Conservation (phyloP, 64 coral and sea anemone genomes). For the Hydrozoanthus tunicans region DNA sequence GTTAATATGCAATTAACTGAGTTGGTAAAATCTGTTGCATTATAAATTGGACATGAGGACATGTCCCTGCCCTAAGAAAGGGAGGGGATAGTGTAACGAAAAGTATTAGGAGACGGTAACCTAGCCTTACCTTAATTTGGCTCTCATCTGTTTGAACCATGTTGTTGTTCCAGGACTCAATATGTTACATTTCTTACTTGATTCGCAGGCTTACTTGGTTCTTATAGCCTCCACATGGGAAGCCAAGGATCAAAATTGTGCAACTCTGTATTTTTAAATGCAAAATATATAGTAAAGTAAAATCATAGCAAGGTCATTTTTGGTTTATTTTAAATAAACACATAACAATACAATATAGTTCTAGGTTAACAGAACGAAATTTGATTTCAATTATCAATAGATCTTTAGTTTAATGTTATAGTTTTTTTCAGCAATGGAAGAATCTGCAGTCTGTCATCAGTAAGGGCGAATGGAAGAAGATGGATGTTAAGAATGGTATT, state of each 20-base stretch:
- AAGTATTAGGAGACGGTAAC: background rate
- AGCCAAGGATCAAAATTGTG: too few relatives aligned
- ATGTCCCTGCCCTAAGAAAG: background rate
- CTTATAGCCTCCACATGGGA: too few relatives aligned
- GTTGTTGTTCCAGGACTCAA: background rate
- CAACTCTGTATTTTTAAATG: too few relatives aligned
- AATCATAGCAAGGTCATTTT: too few relatives aligned
- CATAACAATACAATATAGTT: background rate
- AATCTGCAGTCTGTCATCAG: conserved; percentile 60
- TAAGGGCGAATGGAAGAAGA: conserved; percentile 79
- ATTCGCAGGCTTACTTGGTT: too few relatives aligned
- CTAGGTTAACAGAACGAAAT: too few relatives aligned
- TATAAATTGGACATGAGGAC: background rate
- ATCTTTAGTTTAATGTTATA: background rate
- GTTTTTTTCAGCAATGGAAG: conserved; percentile 79
- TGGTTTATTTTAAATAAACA: too few relatives aligned
- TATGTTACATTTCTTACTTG: background rate
- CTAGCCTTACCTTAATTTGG: background rate
- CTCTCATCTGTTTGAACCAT: background rate
- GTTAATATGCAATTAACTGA: background rate
- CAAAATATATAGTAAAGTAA: too few relatives aligned
- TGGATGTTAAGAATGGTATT: conserved; percentile 92
- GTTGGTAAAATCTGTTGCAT: conserved; percentile 5
- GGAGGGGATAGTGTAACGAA: background rate
- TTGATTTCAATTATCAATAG: background rate